Evolutionary conservation across 2,888 invertebrate genomes (phyloP), one percentile per base, ranked within the genome.

Genomic region (Tetranychus piercei): DNA sequence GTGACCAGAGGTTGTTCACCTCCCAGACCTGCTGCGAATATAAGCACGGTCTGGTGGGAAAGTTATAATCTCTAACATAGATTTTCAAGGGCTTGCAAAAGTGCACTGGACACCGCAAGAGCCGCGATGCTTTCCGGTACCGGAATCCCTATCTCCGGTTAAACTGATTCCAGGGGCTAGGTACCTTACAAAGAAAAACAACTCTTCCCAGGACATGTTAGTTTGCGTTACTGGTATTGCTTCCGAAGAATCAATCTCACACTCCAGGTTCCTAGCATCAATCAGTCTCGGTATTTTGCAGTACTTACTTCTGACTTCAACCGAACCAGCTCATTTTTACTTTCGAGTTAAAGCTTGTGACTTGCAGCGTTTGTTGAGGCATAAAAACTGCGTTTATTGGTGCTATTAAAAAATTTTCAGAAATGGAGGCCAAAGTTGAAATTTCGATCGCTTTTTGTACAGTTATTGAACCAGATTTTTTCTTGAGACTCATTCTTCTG

Each of bases 21-120:
- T 87, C 86, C 87, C 87, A 88, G 87, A 88, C 87, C 88, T 87
- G 88, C 86, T 88, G 87, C 87, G 87, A 87, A 87, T 87, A 87
- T 87, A 85, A 76, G 78, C 79, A 78, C 78, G 78, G 76, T 67
- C 77, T 74, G 76, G 77, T 76, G 73, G 76, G 76, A 78, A 75
- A 76, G 73, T 76, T 73, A 78, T 74, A 22, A 44, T 73, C n/a
- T 67, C 78, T 79, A 80, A 81, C 80, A 79, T 80, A 80, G 79
- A 81, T 82, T 83, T 83, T 82, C 82, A 83, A 80, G 83, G 82
- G 78, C 79, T 82, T 11, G 6, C 71, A 22, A 71, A 34, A 71
- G 71, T 71, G 43, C 71, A 22, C 71, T 80, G 77, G 80, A 81
- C 80, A 80, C 80, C 81, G 80, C 82, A 81, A 81, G 71, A 82